Conservation (phyloP, 2,888 invertebrate species). For the Anarsia innoxiella region DNA sequence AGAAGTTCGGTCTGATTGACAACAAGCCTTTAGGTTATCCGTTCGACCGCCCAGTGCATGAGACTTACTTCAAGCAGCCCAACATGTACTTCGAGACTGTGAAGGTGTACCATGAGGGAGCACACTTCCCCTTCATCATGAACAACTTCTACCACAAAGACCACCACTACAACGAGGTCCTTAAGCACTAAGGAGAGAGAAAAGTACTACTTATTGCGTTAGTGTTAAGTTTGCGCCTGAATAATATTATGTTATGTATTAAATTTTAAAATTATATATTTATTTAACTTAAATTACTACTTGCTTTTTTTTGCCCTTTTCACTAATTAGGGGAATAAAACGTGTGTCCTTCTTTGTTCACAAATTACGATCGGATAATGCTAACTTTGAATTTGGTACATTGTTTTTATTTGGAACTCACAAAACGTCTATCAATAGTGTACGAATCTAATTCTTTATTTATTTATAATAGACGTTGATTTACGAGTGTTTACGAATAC, state of each 20-base stretch:
- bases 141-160: constrained; percentile 13
- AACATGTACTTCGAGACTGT: constrained; percentile 78
- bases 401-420: no score
- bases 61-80: constrained; percentile 63
- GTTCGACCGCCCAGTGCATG: constrained; percentile 69
- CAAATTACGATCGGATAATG: no score
- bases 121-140: constrained; percentile 8
- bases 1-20: constrained; percentile 48
- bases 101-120: constrained; percentile 52
- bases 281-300: background rate
- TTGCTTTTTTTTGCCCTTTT: constrained; percentile 1
- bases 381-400: no score
- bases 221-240: no score
- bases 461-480: no score
- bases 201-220: constrained; percentile 6
- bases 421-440: no score
- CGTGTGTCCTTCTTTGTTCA: no score
- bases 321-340: no score
- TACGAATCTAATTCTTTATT: no score
- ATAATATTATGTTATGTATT: background rate
- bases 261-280: background rate
- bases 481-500: no score
- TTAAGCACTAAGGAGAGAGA: constrained; percentile 12
- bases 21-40: constrained; percentile 75
- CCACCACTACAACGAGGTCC: constrained; percentile 9